Percentiles rank a stretch among this genome's conserved stretches.
phyloP scores from a whole-genome alignment of 2,113 vertebrate species.

The Apaloderma vittatum region DNA sequence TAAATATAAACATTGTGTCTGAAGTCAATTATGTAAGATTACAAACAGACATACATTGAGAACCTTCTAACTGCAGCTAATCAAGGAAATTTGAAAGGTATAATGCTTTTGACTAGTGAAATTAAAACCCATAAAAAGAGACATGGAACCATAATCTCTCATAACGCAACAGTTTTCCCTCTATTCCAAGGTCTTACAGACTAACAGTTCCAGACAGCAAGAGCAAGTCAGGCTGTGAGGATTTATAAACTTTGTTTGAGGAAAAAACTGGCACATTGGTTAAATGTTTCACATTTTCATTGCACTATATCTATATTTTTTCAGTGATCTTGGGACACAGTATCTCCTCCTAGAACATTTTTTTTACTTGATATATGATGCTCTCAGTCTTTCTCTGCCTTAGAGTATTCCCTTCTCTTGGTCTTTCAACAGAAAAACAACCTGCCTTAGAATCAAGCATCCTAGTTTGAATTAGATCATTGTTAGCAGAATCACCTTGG shows the following conservation, averaged over 20 bases:
- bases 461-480: neutral
- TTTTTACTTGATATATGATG: neutral
- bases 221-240: neutral
- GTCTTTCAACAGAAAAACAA: neutral
- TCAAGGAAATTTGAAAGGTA: conserved; percentile 35
- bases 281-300: neutral
- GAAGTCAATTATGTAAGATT: conserved; percentile 15
- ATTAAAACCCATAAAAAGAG: neutral
- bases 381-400: neutral
- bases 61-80: conserved; percentile 39
- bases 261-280: neutral
- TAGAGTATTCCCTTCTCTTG: neutral
- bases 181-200: neutral
- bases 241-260: neutral
- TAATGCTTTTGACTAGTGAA: neutral
- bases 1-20: conserved; percentile 45
- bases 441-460: neutral
- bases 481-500: neutral
- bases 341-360: neutral
- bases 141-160: neutral
- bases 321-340: neutral
- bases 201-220: neutral
- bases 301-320: neutral
- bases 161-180: neutral
- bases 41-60: conserved; percentile 30